Evolutionary conservation across 2,113 vertebrate genomes (phyloP).

Genomic region (Percopsis transmontana): DNA sequence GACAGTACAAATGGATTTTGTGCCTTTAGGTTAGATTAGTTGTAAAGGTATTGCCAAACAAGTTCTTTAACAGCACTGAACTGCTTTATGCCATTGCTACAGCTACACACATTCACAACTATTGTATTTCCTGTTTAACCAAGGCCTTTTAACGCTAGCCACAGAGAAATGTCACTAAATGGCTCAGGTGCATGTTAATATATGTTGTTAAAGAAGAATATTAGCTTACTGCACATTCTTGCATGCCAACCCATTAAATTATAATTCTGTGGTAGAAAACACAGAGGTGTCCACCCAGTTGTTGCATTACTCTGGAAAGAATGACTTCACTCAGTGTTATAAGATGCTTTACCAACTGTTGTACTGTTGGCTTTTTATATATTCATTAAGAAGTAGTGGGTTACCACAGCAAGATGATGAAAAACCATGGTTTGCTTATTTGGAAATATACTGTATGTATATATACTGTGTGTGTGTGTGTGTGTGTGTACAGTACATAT

Average conservation of each 20-base stretch:
- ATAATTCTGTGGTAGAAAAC: neutral
- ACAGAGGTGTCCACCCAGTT: neutral
- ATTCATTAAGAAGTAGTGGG: neutral
- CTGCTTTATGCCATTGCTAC: no score
- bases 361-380: neutral
- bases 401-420: neutral
- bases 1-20: neutral
- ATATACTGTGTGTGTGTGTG: no score
- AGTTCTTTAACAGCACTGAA: no score
- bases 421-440: neutral
- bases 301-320: neutral
- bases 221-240: neutral
- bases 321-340: conserved; percentile 2
- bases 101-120: no score
- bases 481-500: neutral
- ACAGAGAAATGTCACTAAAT: no score
- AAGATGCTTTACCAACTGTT: neutral
- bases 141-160: no score
- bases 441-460: neutral
- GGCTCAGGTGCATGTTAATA: no score
- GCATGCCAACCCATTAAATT: neutral
- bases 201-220: no score
- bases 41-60: no score
- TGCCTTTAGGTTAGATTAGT: neutral
- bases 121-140: no score